Evolutionary conservation across 2,888 invertebrate species (phyloP).

Genomic region (Rugalucina vietnamica): DNA sequence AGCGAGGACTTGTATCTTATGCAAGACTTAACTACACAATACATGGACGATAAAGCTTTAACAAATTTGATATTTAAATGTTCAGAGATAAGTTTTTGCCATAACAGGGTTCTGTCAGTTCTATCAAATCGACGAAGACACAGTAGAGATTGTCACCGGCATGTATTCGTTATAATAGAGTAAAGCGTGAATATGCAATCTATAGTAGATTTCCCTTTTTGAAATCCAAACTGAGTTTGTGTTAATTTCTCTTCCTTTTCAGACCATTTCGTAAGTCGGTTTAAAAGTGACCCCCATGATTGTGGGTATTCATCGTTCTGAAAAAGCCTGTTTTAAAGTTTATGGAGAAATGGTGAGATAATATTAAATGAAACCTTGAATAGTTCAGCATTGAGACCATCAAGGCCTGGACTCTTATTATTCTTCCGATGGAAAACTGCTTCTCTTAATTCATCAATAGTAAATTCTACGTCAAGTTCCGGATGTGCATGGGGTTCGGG

Average conservation of each 20-base stretch:
- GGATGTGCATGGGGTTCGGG: no score
- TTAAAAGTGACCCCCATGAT: no score
- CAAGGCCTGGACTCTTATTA: no score
- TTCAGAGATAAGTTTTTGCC: not conserved
- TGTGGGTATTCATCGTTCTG: no score
- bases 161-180: not conserved
- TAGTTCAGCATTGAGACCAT: no score
- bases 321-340: no score
- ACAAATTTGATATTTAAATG: not conserved
- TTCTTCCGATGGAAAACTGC: no score
- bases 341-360: no score
- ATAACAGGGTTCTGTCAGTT: not conserved
- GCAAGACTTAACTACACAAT: not conserved
- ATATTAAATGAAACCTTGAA: no score
- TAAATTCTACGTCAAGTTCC: no score
- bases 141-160: not conserved
- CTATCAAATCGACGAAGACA: not conserved
- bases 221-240: conserved; percentile 10
- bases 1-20: not conserved
- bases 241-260: not conserved
- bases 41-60: not conserved
- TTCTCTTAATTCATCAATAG: no score
- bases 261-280: not conserved
- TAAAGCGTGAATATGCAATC: conserved; percentile 12
- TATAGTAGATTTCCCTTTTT: not conserved